Evolutionary conservation across 2,113 vertebrate genomes (phyloP).

Genomic region (Sander vitreus): DNA sequence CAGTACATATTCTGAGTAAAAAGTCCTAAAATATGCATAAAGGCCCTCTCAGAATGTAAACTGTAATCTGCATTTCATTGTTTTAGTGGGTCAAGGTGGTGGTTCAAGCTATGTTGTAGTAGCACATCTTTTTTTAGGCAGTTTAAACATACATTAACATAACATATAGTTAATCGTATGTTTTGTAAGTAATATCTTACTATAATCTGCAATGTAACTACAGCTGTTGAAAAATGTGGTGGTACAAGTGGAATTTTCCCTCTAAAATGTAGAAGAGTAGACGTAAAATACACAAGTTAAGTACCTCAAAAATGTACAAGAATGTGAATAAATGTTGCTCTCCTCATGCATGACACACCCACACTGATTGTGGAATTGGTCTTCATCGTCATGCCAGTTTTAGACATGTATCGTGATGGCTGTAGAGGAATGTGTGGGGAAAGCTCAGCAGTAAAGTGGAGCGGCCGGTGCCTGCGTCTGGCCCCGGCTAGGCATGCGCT

Average conservation of each 20-base stretch:
- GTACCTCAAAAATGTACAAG: neutral
- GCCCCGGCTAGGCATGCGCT: conserved; percentile 75
- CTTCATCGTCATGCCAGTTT: conserved; percentile 36
- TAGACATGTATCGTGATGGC: conserved; percentile 74
- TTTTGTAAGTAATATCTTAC: neutral
- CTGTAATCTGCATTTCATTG: neutral
- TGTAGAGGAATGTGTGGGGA: conserved; percentile 78
- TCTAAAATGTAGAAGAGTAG: neutral
- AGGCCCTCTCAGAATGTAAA: neutral
- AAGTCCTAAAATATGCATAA: no score
- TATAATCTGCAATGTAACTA: neutral
- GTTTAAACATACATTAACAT: neutral
- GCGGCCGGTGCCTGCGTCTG: conserved; percentile 63
- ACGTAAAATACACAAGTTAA: neutral
- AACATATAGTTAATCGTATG: neutral
- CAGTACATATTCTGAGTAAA: neutral
- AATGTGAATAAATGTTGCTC: conserved; percentile 3
- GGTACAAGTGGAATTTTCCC: neutral
- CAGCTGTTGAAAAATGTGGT: neutral
- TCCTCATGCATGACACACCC: neutral
- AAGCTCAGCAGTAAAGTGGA: conserved; percentile 73
- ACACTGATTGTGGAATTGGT: conserved; percentile 33
- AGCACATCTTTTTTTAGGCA: neutral
- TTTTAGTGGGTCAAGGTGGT: neutral
- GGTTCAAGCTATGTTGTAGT: neutral